Percentiles rank a stretch among this genome's conserved stretches.
These are phyloP conservation scores for Drosophila melanogaster DNA, from an alignment of 1,140 invertebrate species.

Conservation along the genomic window DNA sequence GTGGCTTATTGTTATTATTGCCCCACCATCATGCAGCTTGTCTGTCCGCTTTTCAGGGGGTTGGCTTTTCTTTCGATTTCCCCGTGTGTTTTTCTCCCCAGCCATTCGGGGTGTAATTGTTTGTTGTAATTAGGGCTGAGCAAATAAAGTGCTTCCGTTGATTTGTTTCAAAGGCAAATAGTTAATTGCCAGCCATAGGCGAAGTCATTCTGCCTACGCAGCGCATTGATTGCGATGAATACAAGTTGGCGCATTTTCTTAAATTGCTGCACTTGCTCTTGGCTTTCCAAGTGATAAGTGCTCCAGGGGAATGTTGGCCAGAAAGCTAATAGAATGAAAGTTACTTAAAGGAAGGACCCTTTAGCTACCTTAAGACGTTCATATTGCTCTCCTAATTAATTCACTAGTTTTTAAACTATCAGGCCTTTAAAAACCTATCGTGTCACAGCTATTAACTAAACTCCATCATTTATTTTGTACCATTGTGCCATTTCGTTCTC, in stretches of 20 bases:
- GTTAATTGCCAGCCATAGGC: conserved; percentile 75
- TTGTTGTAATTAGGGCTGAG: conserved; percentile 81
- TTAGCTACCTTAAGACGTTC: too few relatives aligned
- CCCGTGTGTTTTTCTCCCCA: conserved; percentile 15
- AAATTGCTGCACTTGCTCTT: conserved; percentile 49
- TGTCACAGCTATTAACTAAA: background rate
- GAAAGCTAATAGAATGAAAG: conserved; percentile 19
- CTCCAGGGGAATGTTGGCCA: background rate
- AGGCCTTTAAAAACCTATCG: too few relatives aligned
- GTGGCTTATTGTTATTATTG: conserved; percentile 49
- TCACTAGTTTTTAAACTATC: too few relatives aligned
- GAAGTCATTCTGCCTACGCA: conserved; percentile 54
- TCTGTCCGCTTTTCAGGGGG: conserved; percentile 34
- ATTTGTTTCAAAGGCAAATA: conserved; percentile 81
- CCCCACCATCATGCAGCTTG: conserved; percentile 27
- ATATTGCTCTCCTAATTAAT: too few relatives aligned
- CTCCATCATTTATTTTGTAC: conserved; percentile 1
- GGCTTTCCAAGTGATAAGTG: conserved; percentile 4
- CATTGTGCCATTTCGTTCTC: conserved; percentile 12
- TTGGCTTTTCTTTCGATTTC: conserved; percentile 42
- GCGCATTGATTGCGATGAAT: conserved; percentile 52
- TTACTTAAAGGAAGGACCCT: too few relatives aligned
- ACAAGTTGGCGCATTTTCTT: background rate
- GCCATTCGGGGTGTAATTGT: conserved; percentile 61
- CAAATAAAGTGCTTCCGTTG: conserved; percentile 81